A percentile compares a stretch with the other conserved stretches of the same genome.
These are phyloP conservation scores for Cyrtorhinus lividipennis DNA, from an alignment of 1,140 invertebrate genomes.

Conservation along the genomic window DNA sequence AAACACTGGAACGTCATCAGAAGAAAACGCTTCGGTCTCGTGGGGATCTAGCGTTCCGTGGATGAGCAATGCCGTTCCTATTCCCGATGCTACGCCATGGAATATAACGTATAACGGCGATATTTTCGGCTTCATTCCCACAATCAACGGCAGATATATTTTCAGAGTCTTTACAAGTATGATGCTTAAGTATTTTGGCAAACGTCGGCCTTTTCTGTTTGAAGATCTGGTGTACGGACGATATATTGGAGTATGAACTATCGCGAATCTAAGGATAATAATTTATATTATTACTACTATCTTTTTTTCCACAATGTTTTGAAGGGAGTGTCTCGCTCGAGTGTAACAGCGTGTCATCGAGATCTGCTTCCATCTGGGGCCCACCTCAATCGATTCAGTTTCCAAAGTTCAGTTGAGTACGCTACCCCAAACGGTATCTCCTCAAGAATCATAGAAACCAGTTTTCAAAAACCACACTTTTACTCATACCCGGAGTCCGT, in stretches of 20 bases:
- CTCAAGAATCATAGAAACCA: no score
- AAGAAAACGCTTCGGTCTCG: background rate
- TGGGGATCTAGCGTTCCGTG: slow-evolving; percentile 7
- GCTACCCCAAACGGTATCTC: no score
- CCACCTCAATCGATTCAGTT: no score
- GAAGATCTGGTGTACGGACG: no score
- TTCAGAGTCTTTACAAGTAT: slow-evolving; percentile 3
- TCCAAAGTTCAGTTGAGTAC: no score
- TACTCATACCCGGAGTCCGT: no score
- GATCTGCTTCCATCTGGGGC: no score
- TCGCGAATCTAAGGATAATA: no score
- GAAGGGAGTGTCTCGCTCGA: background rate
- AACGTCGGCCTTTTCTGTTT: background rate
- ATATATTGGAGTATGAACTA: no score
- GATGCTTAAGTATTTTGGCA: background rate
- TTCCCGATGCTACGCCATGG: slow-evolving; percentile 1
- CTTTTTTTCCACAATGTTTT: background rate
- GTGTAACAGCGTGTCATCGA: no score
- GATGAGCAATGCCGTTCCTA: slow-evolving; percentile 3
- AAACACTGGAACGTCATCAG: background rate
- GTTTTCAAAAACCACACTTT: no score
- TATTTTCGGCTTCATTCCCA: slow-evolving; percentile 9
- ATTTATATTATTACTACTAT: background rate
- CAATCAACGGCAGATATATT: slow-evolving; percentile 1
- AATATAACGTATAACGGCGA: slow-evolving; percentile 13